A percentile compares a stretch with the other conserved stretches of the same genome.
Evolutionary conservation across 2,888 invertebrate species (phyloP).

Genomic region (Caenorhabditis auriculariae): DNA sequence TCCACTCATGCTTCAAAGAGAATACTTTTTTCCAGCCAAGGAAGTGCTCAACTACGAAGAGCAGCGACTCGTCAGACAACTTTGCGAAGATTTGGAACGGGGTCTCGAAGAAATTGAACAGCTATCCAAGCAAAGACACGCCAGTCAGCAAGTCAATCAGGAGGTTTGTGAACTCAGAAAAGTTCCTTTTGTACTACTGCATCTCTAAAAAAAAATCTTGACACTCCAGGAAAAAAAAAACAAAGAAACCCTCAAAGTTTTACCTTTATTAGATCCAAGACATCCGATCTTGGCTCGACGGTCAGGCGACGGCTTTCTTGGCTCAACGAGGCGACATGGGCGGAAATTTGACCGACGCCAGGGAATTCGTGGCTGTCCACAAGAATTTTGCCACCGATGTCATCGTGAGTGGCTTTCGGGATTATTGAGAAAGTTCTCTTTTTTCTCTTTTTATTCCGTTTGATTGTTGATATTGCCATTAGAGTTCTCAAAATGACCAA

Average conservation of each 20-base stretch:
- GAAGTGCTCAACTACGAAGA: constrained; percentile 44
- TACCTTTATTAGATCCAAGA: constrained; percentile 15
- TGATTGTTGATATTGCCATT: no score
- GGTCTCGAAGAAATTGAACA: constrained; percentile 45
- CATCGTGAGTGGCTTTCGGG: constrained; percentile 18
- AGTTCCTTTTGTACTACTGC: no score
- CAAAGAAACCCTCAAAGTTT: no score
- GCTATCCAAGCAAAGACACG: constrained; percentile 45
- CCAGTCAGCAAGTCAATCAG: constrained; percentile 23
- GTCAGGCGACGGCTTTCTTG: constrained; percentile 49
- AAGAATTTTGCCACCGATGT: constrained; percentile 47
- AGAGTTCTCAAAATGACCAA: no score
- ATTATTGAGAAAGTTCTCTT: no score
- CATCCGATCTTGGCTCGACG: constrained; percentile 46
- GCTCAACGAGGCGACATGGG: constrained; percentile 51
- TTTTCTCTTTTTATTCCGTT: no score
- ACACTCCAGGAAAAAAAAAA: no score
- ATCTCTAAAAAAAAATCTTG: no score
- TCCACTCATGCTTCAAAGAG: no score
- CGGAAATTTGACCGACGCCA: constrained; percentile 29
- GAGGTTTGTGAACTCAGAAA: not conserved
- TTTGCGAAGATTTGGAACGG: constrained; percentile 35
- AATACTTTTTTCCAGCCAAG: constrained; percentile 22
- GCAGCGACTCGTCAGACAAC: constrained; percentile 34
- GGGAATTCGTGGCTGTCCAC: constrained; percentile 46